A percentile compares a stretch with the other conserved stretches of the same genome.
Evolutionary conservation across 2,113 vertebrate species (phyloP).

Genomic region (Lethenteron camtschaticum): DNA sequence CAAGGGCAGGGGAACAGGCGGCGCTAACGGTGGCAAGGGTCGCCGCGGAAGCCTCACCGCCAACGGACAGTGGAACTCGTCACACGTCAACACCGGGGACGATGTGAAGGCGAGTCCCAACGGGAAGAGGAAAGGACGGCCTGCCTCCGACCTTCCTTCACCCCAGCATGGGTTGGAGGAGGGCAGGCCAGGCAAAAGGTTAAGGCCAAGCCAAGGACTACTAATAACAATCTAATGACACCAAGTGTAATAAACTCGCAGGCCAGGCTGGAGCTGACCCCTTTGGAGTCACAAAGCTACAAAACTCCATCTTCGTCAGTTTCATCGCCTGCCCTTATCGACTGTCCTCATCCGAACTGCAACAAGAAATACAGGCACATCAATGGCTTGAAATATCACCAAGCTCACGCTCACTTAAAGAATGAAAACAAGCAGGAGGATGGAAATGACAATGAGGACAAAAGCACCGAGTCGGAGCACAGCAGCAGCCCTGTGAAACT

Average conservation of each 20-base stretch:
- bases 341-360: constrained; percentile 92
- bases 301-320: constrained; percentile 57
- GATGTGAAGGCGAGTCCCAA: constrained; percentile 79
- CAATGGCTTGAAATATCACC: constrained; percentile 92
- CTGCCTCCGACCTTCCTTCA: constrained; percentile 85
- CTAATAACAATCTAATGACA: constrained; percentile 37
- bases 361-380: constrained; percentile 99
- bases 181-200: constrained; percentile 35
- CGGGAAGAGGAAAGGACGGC: constrained; percentile 76
- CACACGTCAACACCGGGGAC: constrained; percentile 34
- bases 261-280: constrained; percentile 23
- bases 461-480: constrained; percentile 33
- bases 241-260: constrained; percentile 21
- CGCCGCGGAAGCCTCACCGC: constrained; percentile 85
- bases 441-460: constrained; percentile 55
- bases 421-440: constrained; percentile 74
- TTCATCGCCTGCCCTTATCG: constrained; percentile 81
- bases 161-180: constrained; percentile 93
- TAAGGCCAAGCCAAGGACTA: constrained; percentile 60
- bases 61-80: constrained; percentile 61
- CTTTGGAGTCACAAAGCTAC: constrained; percentile 48
- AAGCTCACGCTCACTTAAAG: constrained; percentile 84
- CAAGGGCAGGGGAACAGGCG: constrained; percentile 71
- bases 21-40: constrained; percentile 71
- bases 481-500: constrained; percentile 1